A percentile compares a stretch with the other conserved stretches of the same genome.
Evolutionary conservation across 2,888 invertebrate species (phyloP).

Genomic region (Drosophila peninsularis): DNA sequence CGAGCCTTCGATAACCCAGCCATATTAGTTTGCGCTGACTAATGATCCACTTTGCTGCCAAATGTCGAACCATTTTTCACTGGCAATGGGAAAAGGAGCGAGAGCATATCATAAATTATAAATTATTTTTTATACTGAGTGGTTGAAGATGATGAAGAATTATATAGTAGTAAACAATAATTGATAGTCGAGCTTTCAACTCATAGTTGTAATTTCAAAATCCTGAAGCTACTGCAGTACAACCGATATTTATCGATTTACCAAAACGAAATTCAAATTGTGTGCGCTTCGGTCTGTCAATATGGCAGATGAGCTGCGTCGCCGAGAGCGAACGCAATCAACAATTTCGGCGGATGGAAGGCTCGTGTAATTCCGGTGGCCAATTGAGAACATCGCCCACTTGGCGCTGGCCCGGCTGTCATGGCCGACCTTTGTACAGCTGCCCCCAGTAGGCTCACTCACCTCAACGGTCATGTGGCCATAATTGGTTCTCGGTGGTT

Average conservation of each 20-base stretch:
- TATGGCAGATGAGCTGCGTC: not conserved
- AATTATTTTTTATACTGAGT: not conserved
- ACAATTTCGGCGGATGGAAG: conserved; percentile 1
- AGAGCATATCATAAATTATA: not conserved
- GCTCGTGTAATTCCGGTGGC: conserved; percentile 1
- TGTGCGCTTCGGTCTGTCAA: not conserved
- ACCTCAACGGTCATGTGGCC: not conserved
- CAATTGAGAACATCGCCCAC: conserved; percentile 4
- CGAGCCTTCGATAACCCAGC: not conserved
- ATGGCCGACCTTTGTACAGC: not conserved
- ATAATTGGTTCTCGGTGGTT: conserved; percentile 18
- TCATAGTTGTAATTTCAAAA: not conserved
- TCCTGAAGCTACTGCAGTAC: not conserved
- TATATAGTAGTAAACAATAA: too few species aligned
- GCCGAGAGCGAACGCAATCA: conserved; percentile 13
- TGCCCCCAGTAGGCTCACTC: not conserved
- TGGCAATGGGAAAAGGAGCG: not conserved
- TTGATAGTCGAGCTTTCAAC: too few species aligned
- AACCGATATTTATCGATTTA: not conserved
- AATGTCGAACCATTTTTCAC: not conserved
- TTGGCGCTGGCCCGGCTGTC: not conserved
- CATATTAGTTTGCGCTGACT: conserved; percentile 5
- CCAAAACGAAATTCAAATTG: not conserved
- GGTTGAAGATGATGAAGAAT: not conserved
- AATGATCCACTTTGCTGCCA: conserved; percentile 4